A percentile compares a stretch with the other conserved stretches of the same genome.
Conservation (phyloP, 1,140 invertebrate species). For the Pseudomyrmex flavicornis region DNA sequence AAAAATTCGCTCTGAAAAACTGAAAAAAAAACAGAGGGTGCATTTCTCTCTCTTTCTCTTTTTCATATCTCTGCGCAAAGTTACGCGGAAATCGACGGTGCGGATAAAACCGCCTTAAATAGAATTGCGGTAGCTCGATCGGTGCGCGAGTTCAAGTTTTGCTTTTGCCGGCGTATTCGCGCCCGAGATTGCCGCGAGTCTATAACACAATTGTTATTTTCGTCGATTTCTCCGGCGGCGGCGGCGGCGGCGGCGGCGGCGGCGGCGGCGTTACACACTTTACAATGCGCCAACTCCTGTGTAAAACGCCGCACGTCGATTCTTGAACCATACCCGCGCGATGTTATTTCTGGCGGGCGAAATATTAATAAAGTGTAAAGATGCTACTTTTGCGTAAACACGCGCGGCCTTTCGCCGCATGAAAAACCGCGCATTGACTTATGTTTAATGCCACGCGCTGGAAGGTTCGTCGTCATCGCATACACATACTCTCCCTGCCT, state of each 20-base stretch:
- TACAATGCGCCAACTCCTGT: slow-evolving; percentile 40
- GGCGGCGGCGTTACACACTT: slow-evolving; percentile 48
- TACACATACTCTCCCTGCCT: neutral
- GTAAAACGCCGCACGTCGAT: slow-evolving; percentile 60
- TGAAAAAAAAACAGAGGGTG: no score
- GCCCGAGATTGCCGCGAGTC: neutral
- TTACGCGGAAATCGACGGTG: slow-evolving; percentile 44
- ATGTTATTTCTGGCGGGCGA: slow-evolving; percentile 65
- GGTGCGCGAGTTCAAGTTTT: slow-evolving; percentile 16
- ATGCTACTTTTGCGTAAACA: slow-evolving; percentile 60
- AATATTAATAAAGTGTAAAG: slow-evolving; percentile 75
- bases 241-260: neutral
- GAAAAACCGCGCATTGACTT: slow-evolving; percentile 45
- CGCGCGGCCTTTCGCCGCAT: slow-evolving; percentile 49
- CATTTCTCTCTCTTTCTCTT: no score
- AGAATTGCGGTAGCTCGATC: slow-evolving; percentile 20
- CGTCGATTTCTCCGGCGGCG: slow-evolving; percentile 45
- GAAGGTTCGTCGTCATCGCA: neutral
- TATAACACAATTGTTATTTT: slow-evolving; percentile 71
- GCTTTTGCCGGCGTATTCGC: neutral
- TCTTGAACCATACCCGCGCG: slow-evolving; percentile 62
- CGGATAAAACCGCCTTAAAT: slow-evolving; percentile 44
- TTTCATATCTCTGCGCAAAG: neutral
- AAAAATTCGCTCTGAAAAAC: no score
- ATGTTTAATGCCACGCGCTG: neutral